A percentile compares a stretch with the other conserved stretches of the same genome.
Conservation (phyloP, 2,888 invertebrate species). For the Chrysotoxum bicinctum region DNA sequence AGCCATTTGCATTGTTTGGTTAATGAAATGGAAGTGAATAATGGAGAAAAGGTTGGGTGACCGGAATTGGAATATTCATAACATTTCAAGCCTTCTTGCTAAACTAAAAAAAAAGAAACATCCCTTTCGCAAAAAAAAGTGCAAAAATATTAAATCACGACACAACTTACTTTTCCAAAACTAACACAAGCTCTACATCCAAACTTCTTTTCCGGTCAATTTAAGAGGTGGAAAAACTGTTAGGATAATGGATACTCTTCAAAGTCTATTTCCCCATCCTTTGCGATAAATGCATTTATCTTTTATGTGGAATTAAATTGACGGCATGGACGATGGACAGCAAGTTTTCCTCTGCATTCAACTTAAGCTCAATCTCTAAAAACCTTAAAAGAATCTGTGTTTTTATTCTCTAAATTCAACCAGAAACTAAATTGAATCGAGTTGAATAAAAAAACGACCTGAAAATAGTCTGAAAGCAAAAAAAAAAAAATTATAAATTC, state of each 20-base stretch:
- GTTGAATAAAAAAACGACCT: background rate
- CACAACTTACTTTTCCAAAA: background rate
- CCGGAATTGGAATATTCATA: constrained; percentile 11
- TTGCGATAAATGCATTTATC: constrained; percentile 17
- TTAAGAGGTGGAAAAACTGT: constrained; percentile 19
- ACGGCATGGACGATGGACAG: constrained; percentile 45
- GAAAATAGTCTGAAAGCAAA: background rate
- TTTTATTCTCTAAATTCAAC: background rate
- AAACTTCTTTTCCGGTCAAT: constrained; percentile 16
- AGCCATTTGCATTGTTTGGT: constrained; percentile 46
- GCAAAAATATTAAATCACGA: background rate
- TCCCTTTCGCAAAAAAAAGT: background rate
- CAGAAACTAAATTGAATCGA: constrained; percentile 35
- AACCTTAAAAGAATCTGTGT: constrained; percentile 9
- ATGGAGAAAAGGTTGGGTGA: constrained; percentile 11
- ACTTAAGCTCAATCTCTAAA: background rate
- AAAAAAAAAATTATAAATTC: background rate
- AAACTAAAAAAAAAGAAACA: background rate
- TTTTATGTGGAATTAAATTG: constrained; percentile 59
- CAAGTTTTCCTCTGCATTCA: constrained; percentile 19
- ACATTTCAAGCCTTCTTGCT: background rate
- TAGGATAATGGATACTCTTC: constrained; percentile 9
- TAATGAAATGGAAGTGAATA: constrained; percentile 16
- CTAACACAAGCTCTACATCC: background rate
- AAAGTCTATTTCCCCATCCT: background rate